These are phyloP conservation scores for Crotophaga sulcirostris DNA, from an alignment of 2,113 vertebrate genomes.

Conservation along the genomic window DNA sequence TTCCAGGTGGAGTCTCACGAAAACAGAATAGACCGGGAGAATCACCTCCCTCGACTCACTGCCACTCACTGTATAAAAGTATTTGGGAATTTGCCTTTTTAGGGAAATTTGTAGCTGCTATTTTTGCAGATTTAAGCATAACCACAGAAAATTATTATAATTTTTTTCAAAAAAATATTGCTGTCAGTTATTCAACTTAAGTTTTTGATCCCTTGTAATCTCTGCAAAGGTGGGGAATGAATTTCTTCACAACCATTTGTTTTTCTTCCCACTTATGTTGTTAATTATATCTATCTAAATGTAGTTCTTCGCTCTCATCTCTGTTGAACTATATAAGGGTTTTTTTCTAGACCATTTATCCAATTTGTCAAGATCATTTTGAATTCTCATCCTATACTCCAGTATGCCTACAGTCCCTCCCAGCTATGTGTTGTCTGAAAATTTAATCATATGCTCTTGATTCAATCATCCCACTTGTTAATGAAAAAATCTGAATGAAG, in stretches of 20 bases:
- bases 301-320: background rate
- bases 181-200: background rate
- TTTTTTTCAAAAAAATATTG: background rate
- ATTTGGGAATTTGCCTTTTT: background rate
- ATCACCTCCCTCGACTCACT: no score
- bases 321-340: background rate
- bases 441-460: conserved; percentile 52
- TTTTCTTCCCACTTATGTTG: background rate
- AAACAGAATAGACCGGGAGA: no score
- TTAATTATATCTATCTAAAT: conserved; percentile 24
- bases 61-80: no score
- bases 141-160: background rate
- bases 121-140: background rate
- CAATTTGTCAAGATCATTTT: conserved; percentile 38
- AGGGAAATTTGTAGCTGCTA: background rate
- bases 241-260: background rate
- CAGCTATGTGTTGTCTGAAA: conserved; percentile 40
- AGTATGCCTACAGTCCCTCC: background rate
- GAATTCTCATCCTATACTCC: background rate
- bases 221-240: background rate
- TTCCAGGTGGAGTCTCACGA: no score
- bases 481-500: background rate
- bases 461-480: conserved; percentile 32
- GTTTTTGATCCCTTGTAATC: background rate
- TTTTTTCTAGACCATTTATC: conserved; percentile 35